These are phyloP conservation scores for Acholoe squamosa DNA, from an alignment of 2,888 invertebrate genomes.

Conservation along the genomic window DNA sequence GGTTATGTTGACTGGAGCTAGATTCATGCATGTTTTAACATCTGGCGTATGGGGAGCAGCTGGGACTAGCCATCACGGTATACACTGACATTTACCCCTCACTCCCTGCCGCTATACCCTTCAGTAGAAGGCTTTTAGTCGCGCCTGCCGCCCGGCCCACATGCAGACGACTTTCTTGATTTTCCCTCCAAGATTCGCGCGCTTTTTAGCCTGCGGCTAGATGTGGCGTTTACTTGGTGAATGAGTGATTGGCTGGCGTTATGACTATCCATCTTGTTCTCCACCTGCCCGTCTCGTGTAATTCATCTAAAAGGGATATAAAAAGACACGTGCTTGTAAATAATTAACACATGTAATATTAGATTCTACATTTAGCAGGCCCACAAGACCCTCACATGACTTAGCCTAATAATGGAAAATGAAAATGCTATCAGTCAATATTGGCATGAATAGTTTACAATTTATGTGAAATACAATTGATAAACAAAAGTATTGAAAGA, in stretches of 20 bases:
- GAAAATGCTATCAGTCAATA: too few relatives aligned
- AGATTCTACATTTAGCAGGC: too few relatives aligned
- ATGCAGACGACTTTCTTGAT: constrained; percentile 9
- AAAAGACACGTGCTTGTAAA: background rate
- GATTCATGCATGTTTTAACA: constrained; percentile 51
- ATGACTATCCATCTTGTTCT: background rate
- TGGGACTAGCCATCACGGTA: constrained; percentile 47
- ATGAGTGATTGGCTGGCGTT: background rate
- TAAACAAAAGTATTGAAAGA: too few relatives aligned
- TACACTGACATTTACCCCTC: constrained; percentile 34
- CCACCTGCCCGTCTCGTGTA: background rate
- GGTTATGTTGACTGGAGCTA: background rate
- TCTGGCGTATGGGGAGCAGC: constrained; percentile 37
- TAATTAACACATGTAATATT: too few relatives aligned
- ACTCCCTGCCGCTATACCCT: background rate
- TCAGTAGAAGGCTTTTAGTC: background rate
- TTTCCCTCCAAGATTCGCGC: constrained; percentile 3
- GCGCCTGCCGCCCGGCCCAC: background rate
- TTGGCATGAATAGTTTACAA: too few relatives aligned
- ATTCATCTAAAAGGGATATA: constrained; percentile 17
- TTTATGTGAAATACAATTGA: too few relatives aligned
- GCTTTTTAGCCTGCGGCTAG: background rate
- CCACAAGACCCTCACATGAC: too few relatives aligned
- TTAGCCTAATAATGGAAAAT: too few relatives aligned
- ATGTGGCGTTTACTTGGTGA: background rate